Percentiles rank a stretch among this genome's conserved stretches.
Conservation (phyloP, 2,797 vertebrate species). For the Mus minutoides region DNA sequence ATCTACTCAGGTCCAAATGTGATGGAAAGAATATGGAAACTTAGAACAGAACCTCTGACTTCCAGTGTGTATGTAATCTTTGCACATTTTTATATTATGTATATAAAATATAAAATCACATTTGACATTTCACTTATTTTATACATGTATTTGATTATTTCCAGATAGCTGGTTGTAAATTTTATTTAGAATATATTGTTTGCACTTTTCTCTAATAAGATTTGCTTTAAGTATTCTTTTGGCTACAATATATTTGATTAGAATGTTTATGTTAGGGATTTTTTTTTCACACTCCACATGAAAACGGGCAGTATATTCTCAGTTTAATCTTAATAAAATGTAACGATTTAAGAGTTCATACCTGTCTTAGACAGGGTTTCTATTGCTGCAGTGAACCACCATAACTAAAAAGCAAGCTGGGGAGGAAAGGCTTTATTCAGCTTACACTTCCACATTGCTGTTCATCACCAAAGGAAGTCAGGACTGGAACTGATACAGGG, state of each 20-base stretch:
- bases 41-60: neutral
- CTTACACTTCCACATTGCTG: neutral
- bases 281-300: conserved; percentile 32
- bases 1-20: neutral
- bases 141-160: neutral
- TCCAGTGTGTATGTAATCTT: neutral
- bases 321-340: conserved; percentile 68
- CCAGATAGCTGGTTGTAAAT: neutral
- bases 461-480: neutral
- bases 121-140: neutral
- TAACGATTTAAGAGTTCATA: conserved; percentile 62
- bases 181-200: neutral
- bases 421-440: neutral
- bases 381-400: neutral
- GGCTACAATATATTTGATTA: neutral
- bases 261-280: neutral
- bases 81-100: neutral
- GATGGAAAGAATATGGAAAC: neutral
- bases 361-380: neutral
- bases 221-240: conserved; percentile 14
- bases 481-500: neutral
- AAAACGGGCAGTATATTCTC: conserved; percentile 39
- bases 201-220: conserved; percentile 14
- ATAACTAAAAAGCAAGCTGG: neutral
- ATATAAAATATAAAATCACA: neutral